A percentile compares a stretch with the other conserved stretches of the same genome.
Evolutionary conservation across 1,140 invertebrate genomes (phyloP).

Genomic region (Macrosteles quadrilineatus): DNA sequence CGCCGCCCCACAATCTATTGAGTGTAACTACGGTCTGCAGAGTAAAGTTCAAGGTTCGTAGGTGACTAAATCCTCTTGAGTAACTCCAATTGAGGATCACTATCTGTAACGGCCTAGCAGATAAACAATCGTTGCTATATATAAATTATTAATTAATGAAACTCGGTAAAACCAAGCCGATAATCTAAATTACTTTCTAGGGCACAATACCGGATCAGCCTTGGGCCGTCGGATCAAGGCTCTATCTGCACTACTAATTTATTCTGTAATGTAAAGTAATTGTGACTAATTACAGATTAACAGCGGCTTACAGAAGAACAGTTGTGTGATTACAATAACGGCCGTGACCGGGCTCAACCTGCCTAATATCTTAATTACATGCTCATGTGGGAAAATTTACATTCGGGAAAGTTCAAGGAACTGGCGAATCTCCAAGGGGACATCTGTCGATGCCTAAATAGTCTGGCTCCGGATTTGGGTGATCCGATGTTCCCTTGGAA

Average conservation of each 20-base stretch:
- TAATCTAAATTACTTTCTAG: conserved; percentile 17
- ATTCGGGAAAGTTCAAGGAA: not conserved
- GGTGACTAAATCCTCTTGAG: not conserved
- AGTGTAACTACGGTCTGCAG: too few relatives aligned
- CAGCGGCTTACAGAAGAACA: not conserved
- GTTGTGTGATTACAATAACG: not conserved
- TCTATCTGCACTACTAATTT: not conserved
- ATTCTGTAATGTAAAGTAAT: conserved; percentile 2
- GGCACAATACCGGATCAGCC: not conserved
- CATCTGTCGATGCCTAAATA: too few relatives aligned
- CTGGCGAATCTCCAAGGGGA: not conserved
- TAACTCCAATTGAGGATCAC: not conserved
- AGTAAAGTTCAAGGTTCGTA: not conserved
- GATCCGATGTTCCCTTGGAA: too few relatives aligned
- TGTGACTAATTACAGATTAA: conserved; percentile 10
- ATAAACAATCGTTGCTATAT: conserved; percentile 1
- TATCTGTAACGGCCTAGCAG: not conserved
- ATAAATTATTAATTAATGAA: conserved; percentile 17
- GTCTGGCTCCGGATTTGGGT: too few relatives aligned
- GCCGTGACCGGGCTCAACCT: not conserved
- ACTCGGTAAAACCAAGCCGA: not conserved
- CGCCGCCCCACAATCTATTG: too few relatives aligned
- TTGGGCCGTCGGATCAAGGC: not conserved
- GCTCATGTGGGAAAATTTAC: not conserved
- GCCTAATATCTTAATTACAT: conserved; percentile 10